Evolutionary conservation across 1,140 invertebrate genomes (phyloP), one percentile per base, ranked within the genome.

Genomic region (Eumeta japonica): DNA sequence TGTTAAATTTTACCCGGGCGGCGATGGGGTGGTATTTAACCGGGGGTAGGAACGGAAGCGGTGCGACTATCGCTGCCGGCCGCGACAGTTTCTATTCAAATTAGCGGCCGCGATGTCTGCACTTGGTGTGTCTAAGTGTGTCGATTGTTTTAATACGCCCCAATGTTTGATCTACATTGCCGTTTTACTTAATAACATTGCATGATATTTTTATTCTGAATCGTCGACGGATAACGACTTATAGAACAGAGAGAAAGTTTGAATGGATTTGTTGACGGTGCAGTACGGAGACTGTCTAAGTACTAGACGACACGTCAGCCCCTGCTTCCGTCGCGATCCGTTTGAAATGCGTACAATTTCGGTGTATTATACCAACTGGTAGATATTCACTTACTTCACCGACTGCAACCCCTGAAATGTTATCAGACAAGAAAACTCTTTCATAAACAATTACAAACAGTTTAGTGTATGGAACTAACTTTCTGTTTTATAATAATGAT

Each of bases 61-160:
- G 31, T 37, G 38, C 41, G 24, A 49, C 49, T 55, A 55, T 52
- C 46, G 49, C 43, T 13, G 40, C 19, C 41, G 40, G 37, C 28
- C 39, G 32, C 46, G 46, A 51, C 49, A 47, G 46, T 55, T 52
- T 52, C 52, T 55, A 55, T 55, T 55, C 52, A 55, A 55, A 55
- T 55, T 55, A 52, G 46, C 32, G 30, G 43, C 46, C 15, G 35
- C n/a, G n/a, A n/a, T n/a, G n/a, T n/a, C n/a, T n/a, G n/a, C n/a
- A n/a, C n/a, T n/a, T n/a, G n/a, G n/a, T n/a, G n/a, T n/a, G n/a
- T n/a, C n/a, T n/a, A n/a, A n/a, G n/a, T n/a, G n/a, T n/a, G n/a
- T n/a, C n/a, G n/a, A n/a, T n/a, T n/a, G 18, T 38, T 18, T 24
- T 14, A 20, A 14, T 43, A 30, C n/a, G n/a, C n/a, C 20, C 14